Evolutionary conservation across 2,888 invertebrate genomes (phyloP).

Genomic region (Brachyptera putata): DNA sequence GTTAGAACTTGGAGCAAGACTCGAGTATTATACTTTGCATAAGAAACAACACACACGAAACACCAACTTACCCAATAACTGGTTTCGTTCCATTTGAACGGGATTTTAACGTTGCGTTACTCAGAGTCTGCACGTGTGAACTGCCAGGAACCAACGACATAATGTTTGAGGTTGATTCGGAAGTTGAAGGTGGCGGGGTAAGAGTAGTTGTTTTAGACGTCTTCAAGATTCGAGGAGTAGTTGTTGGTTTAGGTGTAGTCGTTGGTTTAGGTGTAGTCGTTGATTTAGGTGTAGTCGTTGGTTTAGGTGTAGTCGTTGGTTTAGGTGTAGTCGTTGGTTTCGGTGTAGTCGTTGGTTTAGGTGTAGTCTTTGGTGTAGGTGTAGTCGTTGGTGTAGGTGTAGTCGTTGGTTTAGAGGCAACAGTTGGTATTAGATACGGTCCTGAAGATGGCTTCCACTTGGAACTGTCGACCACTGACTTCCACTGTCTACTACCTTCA

Average conservation of each 20-base stretch:
- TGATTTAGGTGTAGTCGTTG: slow-evolving; percentile 17
- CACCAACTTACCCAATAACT: too few species aligned
- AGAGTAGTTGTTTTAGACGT: not conserved
- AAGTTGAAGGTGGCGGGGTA: not conserved
- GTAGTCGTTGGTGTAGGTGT: slow-evolving; percentile 3
- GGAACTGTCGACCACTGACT: not conserved
- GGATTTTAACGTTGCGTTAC: too few species aligned
- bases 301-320: slow-evolving; percentile 20
- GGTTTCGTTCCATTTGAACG: too few species aligned
- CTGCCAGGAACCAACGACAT: too few species aligned
- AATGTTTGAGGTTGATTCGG: too few species aligned
- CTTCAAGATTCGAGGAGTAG: not conserved
- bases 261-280: not conserved
- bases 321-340: slow-evolving; percentile 15
- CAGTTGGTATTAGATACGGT: too few species aligned
- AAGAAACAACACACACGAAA: too few species aligned
- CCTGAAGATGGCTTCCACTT: too few species aligned
- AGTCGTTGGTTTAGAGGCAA: slow-evolving; percentile 25
- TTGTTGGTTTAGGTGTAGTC: not conserved
- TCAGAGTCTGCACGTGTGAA: too few species aligned
- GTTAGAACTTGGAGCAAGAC: too few species aligned
- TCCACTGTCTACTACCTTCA: not conserved
- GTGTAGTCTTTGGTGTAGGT: not conserved
- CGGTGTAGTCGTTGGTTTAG: slow-evolving; percentile 1
- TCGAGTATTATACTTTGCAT: too few species aligned